Conservation (phyloP, 2,113 vertebrate species). For the Nematolebias whitei region DNA sequence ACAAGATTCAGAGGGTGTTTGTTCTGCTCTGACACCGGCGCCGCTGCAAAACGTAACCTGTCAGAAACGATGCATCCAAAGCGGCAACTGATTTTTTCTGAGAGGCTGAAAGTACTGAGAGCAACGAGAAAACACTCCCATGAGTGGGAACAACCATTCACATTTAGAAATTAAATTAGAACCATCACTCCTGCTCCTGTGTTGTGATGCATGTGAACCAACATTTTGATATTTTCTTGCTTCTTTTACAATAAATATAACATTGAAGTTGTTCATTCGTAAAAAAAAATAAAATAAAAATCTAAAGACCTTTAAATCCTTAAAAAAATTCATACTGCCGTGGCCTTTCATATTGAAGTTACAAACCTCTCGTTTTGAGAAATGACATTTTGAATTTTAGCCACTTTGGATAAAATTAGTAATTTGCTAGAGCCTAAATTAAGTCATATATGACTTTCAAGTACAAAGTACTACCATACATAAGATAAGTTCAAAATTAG, state of each 20-base stretch:
- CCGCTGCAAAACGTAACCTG: conserved; percentile 40
- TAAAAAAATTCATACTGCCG: too few relatives aligned
- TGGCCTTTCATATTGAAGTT: too few relatives aligned
- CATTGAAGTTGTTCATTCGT: too few relatives aligned
- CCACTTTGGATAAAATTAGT: too few relatives aligned
- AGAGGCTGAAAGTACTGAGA: conserved; percentile 47
- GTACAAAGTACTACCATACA: too few relatives aligned
- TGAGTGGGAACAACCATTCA: conserved; percentile 57
- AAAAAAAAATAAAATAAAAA: too few relatives aligned
- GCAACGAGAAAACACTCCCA: conserved; percentile 65
- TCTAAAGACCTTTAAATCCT: too few relatives aligned
- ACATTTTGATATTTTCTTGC: background rate
- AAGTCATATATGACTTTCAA: too few relatives aligned
- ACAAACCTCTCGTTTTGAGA: background rate
- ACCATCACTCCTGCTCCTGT: conserved; percentile 14
- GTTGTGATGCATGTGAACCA: conserved; percentile 1
- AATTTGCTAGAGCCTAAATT: too few relatives aligned
- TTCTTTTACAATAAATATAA: too few relatives aligned
- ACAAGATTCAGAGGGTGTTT: conserved; percentile 25
- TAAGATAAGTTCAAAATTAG: too few relatives aligned
- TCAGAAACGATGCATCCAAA: conserved; percentile 52
- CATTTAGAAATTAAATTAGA: conserved; percentile 37
- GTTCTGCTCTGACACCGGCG: conserved; percentile 13
- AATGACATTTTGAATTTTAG: too few relatives aligned
- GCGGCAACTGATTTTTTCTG: conserved; percentile 67